Evolutionary conservation across 2,113 vertebrate species (phyloP).

Genomic region (Seriola rivoliana): DNA sequence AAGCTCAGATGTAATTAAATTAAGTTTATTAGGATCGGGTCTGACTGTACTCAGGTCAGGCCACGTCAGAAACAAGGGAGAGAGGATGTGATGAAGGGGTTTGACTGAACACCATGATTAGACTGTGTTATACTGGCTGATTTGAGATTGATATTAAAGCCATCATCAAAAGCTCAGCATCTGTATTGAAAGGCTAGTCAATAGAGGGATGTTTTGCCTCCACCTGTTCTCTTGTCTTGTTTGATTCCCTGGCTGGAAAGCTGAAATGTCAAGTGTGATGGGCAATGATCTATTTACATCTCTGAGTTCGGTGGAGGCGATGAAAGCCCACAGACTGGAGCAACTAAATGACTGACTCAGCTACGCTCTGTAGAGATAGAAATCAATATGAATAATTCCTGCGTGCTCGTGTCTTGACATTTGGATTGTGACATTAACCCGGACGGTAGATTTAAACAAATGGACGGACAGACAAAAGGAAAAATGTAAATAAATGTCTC

Average conservation of each 20-base stretch:
- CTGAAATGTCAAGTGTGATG: slow-evolving; percentile 69
- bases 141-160: neutral
- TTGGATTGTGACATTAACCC: slow-evolving; percentile 68
- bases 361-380: slow-evolving; percentile 43
- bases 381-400: slow-evolving; percentile 65
- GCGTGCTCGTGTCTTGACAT: slow-evolving; percentile 56
- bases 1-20: neutral
- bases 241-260: slow-evolving; percentile 7
- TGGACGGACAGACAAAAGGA: neutral
- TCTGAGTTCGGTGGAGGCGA: slow-evolving; percentile 5
- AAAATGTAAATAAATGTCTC: neutral
- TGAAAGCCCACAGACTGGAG: slow-evolving; percentile 19
- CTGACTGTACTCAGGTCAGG: neutral
- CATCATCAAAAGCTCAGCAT: neutral
- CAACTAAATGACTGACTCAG: slow-evolving; percentile 50
- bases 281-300: slow-evolving; percentile 49
- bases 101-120: neutral
- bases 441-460: slow-evolving; percentile 40
- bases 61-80: too few relatives aligned
- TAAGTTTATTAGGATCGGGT: neutral
- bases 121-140: neutral
- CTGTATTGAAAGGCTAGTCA: slow-evolving; percentile 1
- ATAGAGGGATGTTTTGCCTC: slow-evolving; percentile 1
- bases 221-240: slow-evolving; percentile 1
- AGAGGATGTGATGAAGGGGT: neutral